Percentiles rank a stretch among this genome's conserved stretches.
Conservation (phyloP, 2,888 invertebrate genomes). For the Danaus chrysippus region DNA sequence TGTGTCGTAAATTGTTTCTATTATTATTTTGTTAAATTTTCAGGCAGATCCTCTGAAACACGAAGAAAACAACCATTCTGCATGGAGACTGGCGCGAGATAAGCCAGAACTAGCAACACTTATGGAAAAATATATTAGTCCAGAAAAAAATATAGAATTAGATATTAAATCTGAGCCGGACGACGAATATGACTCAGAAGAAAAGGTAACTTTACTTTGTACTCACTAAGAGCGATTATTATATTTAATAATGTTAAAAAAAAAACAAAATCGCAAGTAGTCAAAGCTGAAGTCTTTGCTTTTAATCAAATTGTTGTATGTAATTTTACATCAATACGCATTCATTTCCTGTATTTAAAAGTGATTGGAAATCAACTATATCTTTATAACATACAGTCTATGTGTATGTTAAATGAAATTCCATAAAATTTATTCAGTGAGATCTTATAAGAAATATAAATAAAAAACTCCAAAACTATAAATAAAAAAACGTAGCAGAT, state of each 20-base stretch:
- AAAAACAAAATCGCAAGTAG: neutral
- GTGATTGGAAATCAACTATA: too few species aligned
- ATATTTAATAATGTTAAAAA: constrained; percentile 1
- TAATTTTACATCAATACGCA: too few species aligned
- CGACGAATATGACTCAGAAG: constrained; percentile 68
- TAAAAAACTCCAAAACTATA: too few species aligned
- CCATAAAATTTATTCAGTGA: too few species aligned
- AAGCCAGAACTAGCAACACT: constrained; percentile 45
- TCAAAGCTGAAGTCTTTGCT: too few species aligned
- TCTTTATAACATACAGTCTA: too few species aligned
- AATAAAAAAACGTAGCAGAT: too few species aligned
- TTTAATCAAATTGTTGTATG: too few species aligned
- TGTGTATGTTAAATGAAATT: too few species aligned
- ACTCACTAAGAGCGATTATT: constrained; percentile 49
- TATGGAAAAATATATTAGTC: constrained; percentile 34
- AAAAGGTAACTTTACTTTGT: constrained; percentile 31
- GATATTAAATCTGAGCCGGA: constrained; percentile 63
- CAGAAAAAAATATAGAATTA: constrained; percentile 37
- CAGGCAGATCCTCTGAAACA: constrained; percentile 57
- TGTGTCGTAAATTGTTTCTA: too few species aligned
- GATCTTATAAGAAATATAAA: too few species aligned
- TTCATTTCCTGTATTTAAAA: too few species aligned
- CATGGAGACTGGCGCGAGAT: constrained; percentile 50
- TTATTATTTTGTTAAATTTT: constrained; percentile 6
- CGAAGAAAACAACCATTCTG: constrained; percentile 43